Percentiles rank a stretch among this genome's conserved stretches.
Conservation (phyloP, 2,888 invertebrate species). For the Eilema depressum region DNA sequence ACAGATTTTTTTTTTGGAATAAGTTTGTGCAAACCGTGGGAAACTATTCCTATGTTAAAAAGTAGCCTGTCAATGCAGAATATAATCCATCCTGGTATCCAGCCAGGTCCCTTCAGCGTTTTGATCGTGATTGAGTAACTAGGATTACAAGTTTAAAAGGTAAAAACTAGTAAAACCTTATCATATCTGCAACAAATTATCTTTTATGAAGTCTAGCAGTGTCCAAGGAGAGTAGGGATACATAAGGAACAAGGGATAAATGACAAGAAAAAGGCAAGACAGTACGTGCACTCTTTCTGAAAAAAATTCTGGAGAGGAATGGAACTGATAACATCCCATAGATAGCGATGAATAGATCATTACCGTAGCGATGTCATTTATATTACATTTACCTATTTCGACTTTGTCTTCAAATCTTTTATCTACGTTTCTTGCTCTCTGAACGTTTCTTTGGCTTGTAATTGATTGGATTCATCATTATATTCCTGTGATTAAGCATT, state of each 20-base stretch:
- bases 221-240: background rate
- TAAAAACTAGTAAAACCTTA: too few relatives aligned
- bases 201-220: background rate
- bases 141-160: too few relatives aligned
- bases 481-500: background rate
- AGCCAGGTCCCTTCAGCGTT: too few relatives aligned
- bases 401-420: background rate
- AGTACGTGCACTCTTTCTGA: background rate
- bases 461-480: background rate
- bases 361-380: slow-evolving; percentile 2
- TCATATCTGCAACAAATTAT: too few relatives aligned
- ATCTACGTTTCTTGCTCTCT: background rate
- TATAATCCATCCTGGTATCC: too few relatives aligned
- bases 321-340: background rate
- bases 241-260: background rate
- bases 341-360: background rate
- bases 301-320: background rate
- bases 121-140: too few relatives aligned
- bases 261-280: too few relatives aligned
- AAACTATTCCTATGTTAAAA: too few relatives aligned
- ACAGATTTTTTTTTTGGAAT: too few relatives aligned
- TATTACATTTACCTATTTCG: slow-evolving; percentile 3
- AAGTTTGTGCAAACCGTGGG: too few relatives aligned
- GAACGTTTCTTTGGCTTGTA: background rate
- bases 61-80: too few relatives aligned